phyloP scores from a whole-genome alignment of 2,797 vertebrate genomes.

The Lutjanus argentimaculatus region DNA sequence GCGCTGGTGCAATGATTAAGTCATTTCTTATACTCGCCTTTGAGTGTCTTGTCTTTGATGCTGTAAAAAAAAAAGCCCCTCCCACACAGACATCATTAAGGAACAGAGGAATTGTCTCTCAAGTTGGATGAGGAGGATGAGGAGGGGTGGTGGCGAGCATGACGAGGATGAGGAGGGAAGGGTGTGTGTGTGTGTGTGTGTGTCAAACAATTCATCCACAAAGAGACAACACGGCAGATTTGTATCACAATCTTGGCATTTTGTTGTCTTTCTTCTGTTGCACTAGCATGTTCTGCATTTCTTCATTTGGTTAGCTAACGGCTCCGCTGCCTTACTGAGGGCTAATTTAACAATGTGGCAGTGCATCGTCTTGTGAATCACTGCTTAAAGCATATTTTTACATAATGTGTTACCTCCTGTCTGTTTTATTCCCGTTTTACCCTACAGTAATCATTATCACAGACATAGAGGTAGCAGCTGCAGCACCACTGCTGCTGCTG shows the following conservation, averaged over 20 bases:
- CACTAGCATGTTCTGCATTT: not conserved
- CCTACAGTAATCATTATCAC: slow-evolving; percentile 28
- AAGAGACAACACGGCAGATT: slow-evolving; percentile 69
- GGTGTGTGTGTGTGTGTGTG: not conserved
- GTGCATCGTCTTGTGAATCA: not conserved
- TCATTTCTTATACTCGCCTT: slow-evolving; percentile 75
- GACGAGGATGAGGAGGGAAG: not conserved
- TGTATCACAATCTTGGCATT: slow-evolving; percentile 53
- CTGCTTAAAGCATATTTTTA: slow-evolving; percentile 36
- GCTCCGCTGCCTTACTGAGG: slow-evolving; percentile 7
- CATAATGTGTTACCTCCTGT: slow-evolving; percentile 45
- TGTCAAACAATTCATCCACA: slow-evolving; percentile 60
- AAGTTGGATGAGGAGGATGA: slow-evolving; percentile 65
- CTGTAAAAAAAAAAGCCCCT: slow-evolving; percentile 53
- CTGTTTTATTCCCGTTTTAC: slow-evolving; percentile 1
- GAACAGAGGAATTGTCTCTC: slow-evolving; percentile 76
- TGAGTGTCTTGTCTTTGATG: slow-evolving; percentile 78
- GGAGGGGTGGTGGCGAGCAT: not conserved
- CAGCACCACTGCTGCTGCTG: not conserved
- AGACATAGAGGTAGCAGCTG: slow-evolving; percentile 13
- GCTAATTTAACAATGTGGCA: slow-evolving; percentile 30
- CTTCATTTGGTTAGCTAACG: slow-evolving; percentile 47
- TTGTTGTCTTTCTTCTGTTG: slow-evolving; percentile 56
- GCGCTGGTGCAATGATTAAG: slow-evolving; percentile 77
- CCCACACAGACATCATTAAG: slow-evolving; percentile 81